Evolutionary conservation across 2,888 invertebrate genomes (phyloP).

Genomic region (Quadriops clusia): DNA sequence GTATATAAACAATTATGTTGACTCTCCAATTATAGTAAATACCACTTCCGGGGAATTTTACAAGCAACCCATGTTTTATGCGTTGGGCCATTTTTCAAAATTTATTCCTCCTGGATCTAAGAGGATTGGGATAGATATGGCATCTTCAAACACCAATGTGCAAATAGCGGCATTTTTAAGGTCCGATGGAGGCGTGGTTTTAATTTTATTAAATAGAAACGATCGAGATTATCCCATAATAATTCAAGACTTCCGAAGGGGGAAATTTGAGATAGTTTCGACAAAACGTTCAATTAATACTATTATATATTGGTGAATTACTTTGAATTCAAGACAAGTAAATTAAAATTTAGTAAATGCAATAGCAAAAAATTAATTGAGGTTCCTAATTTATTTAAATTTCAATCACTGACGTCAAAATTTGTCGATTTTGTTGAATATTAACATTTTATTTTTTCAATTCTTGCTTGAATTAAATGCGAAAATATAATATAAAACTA

Average conservation of each 20-base stretch:
- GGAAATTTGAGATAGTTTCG: conserved; percentile 3
- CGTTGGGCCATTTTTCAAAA: conserved; percentile 58
- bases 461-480: conserved; percentile 17
- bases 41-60: conserved; percentile 54
- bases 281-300: conserved; percentile 6
- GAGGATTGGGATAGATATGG: conserved; percentile 28
- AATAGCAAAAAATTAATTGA: too few species aligned
- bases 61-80: conserved; percentile 79
- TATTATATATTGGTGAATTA: conserved; percentile 9
- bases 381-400: too few species aligned
- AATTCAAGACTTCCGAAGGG: conserved; percentile 6
- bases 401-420: too few species aligned
- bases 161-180: conserved; percentile 40
- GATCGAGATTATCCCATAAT: conserved; percentile 4
- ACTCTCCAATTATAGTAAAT: conserved; percentile 60
- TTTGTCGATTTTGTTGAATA: too few species aligned
- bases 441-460: conserved; percentile 3
- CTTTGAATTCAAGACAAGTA: too few species aligned
- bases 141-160: conserved; percentile 27
- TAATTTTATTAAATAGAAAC: conserved; percentile 33
- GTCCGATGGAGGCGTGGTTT: conserved; percentile 39
- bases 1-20: conserved; percentile 63
- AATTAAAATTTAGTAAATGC: too few species aligned
- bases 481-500: too few species aligned
- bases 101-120: conserved; percentile 52